Evolutionary conservation across 2,888 invertebrate genomes (phyloP), one percentile per base, ranked within the genome.

Genomic region (Ochropleura plecta): DNA sequence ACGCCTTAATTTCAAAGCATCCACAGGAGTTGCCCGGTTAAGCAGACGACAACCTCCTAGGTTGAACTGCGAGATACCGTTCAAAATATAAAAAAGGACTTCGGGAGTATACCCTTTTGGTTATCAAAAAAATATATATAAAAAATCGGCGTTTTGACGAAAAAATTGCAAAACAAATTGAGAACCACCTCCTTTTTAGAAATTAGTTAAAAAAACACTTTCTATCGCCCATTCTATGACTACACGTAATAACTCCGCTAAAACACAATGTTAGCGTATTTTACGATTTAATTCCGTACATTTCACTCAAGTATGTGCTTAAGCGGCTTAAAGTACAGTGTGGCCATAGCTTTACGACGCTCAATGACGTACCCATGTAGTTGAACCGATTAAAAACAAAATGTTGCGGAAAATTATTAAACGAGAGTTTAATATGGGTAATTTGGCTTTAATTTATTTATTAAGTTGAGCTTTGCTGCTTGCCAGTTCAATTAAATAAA

Each of bases 251-350:
- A 70, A 48, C 51, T 5, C 59, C 74, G 51, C 66, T 73, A 82
- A 85, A 89, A 88, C 81, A 90, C 90, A 89, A 88, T 89, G 90
- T 90, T 84, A 81, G 81, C 81, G 72, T 80, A 84, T 89, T 90
- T 90, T 90, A 90, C 90, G 89, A 90, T 91, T 90, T 90, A 89
- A 91, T 91, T 90, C 85, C 88, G 81, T 85, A 90, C 85, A 85
- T 90, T 88, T 84, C 76, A 81, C 76, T 84, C 84, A 84, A 88
- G 88, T 84, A 79, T 86, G 89, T 88, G 76, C 86, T 88, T 85
- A 85, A 85, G 84, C 65, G 82, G 84, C 84, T 89, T 84, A 88
- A 69, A 51, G 70, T 72, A 79, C 65, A 62, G 69, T 66, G 57
- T 79, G 79, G 83, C 78, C 81, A 81, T 85, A 84, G 84, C 78